phyloP scores from a whole-genome alignment of 2,888 invertebrate genomes.

The Neria commutata region DNA sequence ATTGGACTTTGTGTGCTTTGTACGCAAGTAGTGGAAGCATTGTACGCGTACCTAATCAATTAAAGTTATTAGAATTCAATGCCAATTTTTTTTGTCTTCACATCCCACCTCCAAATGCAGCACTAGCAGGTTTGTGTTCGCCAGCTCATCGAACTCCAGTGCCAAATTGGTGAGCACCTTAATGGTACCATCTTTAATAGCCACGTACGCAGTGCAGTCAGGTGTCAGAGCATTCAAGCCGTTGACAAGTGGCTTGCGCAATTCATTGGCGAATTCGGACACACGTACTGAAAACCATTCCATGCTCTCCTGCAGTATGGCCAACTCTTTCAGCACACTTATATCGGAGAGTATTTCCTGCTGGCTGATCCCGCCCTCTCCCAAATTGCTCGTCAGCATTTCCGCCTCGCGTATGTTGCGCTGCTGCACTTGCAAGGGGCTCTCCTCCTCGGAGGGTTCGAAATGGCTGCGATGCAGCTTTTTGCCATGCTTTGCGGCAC shows the following conservation, averaged over 20 bases:
- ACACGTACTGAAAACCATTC: conserved; percentile 81
- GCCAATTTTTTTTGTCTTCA: conserved; percentile 13
- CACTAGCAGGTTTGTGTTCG: conserved; percentile 88
- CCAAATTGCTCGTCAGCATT: conserved; percentile 89
- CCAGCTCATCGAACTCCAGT: conserved; percentile 83
- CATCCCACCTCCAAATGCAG: conserved; percentile 83
- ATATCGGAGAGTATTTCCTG: conserved; percentile 88
- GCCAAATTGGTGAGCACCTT: conserved; percentile 75
- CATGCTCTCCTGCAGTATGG: conserved; percentile 91
- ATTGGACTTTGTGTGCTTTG: conserved; percentile 59
- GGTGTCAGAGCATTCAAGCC: conserved; percentile 47
- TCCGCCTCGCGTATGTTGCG: conserved; percentile 88
- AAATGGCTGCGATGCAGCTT: conserved; percentile 56
- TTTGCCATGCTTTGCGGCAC: conserved; percentile 40
- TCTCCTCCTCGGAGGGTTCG: conserved; percentile 73
- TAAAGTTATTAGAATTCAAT: conserved; percentile 43
- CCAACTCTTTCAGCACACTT: conserved; percentile 80
- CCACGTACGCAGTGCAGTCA: conserved; percentile 52
- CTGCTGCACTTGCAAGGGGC: conserved; percentile 78
- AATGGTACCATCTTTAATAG: conserved; percentile 66
- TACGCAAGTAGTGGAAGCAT: conserved; percentile 89
- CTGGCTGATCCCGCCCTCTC: conserved; percentile 82
- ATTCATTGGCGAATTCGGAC: conserved; percentile 66
- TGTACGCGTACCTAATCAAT: conserved; percentile 79
- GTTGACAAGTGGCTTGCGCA: conserved; percentile 64